Conservation (phyloP, 1,140 invertebrate genomes). For the Drusus annulatus region DNA sequence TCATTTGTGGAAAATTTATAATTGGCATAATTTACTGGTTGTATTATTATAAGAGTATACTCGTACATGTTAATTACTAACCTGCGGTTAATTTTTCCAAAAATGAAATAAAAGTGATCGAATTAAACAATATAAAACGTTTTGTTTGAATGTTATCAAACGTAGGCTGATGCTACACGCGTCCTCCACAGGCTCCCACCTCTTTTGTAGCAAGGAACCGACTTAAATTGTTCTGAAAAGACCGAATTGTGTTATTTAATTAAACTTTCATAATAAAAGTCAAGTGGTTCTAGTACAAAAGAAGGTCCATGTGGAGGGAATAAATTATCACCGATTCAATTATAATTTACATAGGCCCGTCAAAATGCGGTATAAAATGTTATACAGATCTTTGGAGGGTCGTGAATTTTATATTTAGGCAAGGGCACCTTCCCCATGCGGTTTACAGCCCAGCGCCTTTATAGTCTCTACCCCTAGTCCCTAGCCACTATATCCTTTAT, state of each 20-base stretch:
- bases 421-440: neutral
- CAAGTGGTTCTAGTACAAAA: conserved; percentile 34
- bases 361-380: conserved; percentile 30
- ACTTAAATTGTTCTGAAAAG: neutral
- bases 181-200: no score
- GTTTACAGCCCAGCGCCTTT: neutral
- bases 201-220: neutral
- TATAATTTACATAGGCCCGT: conserved; percentile 36
- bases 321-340: conserved; percentile 40
- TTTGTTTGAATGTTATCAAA: no score
- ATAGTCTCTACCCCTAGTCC: no score
- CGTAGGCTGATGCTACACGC: no score
- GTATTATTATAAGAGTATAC: no score
- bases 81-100: no score
- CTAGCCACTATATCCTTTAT: no score
- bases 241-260: conserved; percentile 28
- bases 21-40: no score
- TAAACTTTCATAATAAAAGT: conserved; percentile 45
- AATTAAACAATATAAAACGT: no score
- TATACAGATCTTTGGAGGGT: conserved; percentile 5
- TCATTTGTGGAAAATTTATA: no score
- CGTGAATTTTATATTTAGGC: neutral
- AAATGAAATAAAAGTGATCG: no score
- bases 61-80: no score
- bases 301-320: conserved; percentile 32